phyloP scores from a whole-genome alignment of 2,888 invertebrate genomes.

The Argyresthia goedartella region DNA sequence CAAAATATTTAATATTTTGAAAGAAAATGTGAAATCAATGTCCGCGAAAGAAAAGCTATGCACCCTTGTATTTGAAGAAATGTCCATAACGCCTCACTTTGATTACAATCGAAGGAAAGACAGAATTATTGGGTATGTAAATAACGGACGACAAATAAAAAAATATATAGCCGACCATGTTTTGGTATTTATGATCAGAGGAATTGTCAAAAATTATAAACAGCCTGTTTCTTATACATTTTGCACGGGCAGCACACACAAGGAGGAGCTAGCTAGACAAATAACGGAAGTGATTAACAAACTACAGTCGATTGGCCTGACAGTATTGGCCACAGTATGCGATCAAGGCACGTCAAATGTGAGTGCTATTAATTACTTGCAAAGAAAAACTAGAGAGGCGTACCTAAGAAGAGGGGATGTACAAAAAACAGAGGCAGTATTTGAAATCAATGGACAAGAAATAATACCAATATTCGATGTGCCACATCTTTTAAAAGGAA shows the following conservation, averaged over 20 bases:
- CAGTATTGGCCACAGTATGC: conserved; percentile 12
- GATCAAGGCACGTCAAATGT: conserved; percentile 14
- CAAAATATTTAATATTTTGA: conserved; percentile 11
- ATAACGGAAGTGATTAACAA: conserved; percentile 8
- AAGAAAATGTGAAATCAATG: conserved; percentile 8
- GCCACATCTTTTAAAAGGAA: conserved; percentile 13
- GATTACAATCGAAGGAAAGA: conserved; percentile 9
- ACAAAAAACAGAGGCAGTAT: background rate
- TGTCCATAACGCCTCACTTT: conserved; percentile 7
- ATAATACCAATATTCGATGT: conserved; percentile 11
- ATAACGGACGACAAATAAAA: conserved; percentile 1
- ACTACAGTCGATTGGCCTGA: conserved; percentile 8
- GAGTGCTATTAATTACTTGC: conserved; percentile 10
- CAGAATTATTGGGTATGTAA: conserved; percentile 8
- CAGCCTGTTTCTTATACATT: conserved; percentile 12
- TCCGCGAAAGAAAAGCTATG: conserved; percentile 7
- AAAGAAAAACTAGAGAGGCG: conserved; percentile 6
- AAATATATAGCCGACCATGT: conserved; percentile 11
- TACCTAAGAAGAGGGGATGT: conserved; percentile 8
- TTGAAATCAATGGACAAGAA: conserved; percentile 8
- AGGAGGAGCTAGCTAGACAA: conserved; percentile 4
- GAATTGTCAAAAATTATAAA: conserved; percentile 13
- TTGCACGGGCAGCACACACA: conserved; percentile 9
- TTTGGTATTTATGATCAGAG: conserved; percentile 13
- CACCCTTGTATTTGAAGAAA: conserved; percentile 8